Conservation (phyloP, 2,888 invertebrate genomes). For the Lasioglossum pauxillum region DNA sequence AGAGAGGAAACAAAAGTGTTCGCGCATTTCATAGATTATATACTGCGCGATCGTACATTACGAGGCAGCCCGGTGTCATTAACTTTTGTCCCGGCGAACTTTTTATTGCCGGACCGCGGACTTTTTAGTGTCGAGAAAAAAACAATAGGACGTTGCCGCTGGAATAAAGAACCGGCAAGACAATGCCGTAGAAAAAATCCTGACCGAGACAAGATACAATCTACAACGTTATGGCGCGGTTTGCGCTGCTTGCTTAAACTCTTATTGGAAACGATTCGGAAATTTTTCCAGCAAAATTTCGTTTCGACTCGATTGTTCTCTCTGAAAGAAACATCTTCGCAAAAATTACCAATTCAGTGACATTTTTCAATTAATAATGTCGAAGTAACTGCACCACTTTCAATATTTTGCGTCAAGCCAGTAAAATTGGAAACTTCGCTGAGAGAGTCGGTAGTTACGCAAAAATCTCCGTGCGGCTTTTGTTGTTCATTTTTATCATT, state of each 20-base stretch:
- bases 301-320: too few species aligned
- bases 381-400: too few species aligned
- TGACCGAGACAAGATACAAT: neutral
- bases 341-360: too few species aligned
- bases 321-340: too few species aligned
- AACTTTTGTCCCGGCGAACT: neutral
- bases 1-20: neutral
- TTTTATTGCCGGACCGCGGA: neutral
- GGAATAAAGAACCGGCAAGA: neutral
- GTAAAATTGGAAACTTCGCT: neutral
- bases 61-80: neutral
- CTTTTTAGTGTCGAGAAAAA: neutral
- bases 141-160: too few species aligned
- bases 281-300: neutral
- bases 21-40: neutral
- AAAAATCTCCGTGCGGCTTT: neutral
- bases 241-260: neutral
- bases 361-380: too few species aligned
- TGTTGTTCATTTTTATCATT: neutral
- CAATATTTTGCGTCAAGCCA: neutral
- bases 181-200: neutral
- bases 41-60: neutral
- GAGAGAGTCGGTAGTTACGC: neutral
- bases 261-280: neutral
- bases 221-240: neutral